Percentiles rank a stretch among this genome's conserved stretches.
Evolutionary conservation across 1,140 invertebrate species (phyloP).

Genomic region (Drosophila burlai): DNA sequence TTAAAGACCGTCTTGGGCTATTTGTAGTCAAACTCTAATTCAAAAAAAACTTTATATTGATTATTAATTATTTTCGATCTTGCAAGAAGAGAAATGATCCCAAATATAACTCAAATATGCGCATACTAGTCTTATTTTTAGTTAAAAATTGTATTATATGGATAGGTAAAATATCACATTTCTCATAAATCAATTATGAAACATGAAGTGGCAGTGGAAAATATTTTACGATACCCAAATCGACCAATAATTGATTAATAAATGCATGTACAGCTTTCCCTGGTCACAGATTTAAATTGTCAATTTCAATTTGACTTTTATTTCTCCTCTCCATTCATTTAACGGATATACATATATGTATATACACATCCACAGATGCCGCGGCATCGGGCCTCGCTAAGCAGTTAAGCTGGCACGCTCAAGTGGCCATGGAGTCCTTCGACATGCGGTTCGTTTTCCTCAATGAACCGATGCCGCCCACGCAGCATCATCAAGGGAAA

Average conservation of each 20-base stretch:
- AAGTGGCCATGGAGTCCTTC: constrained; percentile 67
- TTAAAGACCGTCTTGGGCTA: too few relatives aligned
- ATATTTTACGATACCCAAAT: neutral
- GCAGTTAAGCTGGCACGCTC: constrained; percentile 67
- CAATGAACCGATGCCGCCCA: constrained; percentile 66
- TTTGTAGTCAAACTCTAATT: too few relatives aligned
- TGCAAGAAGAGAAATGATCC: too few relatives aligned
- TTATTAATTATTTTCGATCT: too few relatives aligned
- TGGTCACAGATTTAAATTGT: constrained; percentile 13
- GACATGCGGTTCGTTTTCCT: constrained; percentile 67
- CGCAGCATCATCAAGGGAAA: constrained; percentile 6
- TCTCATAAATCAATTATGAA: neutral
- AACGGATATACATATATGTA: neutral
- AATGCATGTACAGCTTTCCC: neutral
- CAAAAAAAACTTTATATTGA: too few relatives aligned
- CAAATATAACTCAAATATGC: too few relatives aligned
- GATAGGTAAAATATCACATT: neutral
- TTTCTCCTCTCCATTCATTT: constrained; percentile 69
- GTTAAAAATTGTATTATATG: too few relatives aligned
- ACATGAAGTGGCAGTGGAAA: neutral
- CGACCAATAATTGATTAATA: neutral
- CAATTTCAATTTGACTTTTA: constrained; percentile 68
- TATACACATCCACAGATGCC: neutral
- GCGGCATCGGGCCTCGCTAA: constrained; percentile 33
- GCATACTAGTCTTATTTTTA: too few relatives aligned